A percentile compares a stretch with the other conserved stretches of the same genome.
phyloP scores from a whole-genome alignment of 2,888 invertebrate genomes.

The Anorthoa munda region DNA sequence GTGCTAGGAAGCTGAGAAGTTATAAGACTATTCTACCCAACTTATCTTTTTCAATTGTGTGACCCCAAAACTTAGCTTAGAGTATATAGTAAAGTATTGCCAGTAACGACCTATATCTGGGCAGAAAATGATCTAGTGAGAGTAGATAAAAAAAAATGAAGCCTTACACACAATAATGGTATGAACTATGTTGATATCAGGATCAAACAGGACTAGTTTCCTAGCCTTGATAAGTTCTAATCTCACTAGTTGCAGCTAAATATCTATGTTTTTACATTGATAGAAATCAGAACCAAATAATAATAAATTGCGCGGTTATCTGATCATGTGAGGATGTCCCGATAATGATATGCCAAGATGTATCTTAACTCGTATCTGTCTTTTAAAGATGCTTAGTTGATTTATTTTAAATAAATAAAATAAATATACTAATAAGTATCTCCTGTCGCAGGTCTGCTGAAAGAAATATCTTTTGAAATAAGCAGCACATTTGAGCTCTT shows the following conservation, averaged over 20 bases:
- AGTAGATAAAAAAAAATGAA: background rate
- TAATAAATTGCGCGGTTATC: constrained; percentile 36
- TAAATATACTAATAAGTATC: background rate
- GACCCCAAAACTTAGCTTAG: background rate
- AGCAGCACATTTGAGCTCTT: too few relatives aligned
- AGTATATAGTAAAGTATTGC: too few relatives aligned
- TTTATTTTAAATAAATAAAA: background rate
- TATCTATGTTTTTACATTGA: constrained; percentile 16
- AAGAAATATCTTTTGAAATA: too few relatives aligned
- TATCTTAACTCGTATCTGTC: constrained; percentile 7
- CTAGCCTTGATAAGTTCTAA: background rate
- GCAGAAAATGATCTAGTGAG: background rate
- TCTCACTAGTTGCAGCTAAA: background rate
- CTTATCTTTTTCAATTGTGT: background rate
- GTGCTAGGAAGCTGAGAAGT: background rate
- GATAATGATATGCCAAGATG: constrained; percentile 14
- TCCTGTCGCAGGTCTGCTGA: too few relatives aligned
- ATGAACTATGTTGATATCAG: background rate
- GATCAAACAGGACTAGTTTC: background rate
- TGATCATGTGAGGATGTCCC: constrained; percentile 7
- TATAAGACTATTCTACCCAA: background rate
- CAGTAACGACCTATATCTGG: background rate
- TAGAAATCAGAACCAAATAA: constrained; percentile 22
- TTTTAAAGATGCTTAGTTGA: background rate
- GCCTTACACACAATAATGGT: too few relatives aligned